Base-by-base conservation (phyloP, 30 jellyfish, hydroid and myxozoan species). In the Hydractinia symbiolongicarpus region DNA sequence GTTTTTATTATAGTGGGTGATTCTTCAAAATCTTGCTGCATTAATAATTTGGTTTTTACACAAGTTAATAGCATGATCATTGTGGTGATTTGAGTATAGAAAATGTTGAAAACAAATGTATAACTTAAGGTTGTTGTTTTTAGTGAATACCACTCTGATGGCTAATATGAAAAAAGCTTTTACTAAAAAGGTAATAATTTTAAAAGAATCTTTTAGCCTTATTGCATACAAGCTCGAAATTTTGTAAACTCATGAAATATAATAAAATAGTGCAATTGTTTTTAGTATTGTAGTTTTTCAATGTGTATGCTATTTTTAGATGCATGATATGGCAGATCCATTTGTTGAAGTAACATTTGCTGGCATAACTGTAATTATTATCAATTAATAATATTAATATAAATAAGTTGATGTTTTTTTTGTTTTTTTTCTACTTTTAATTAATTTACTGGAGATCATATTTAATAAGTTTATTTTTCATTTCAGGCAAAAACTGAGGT, bases 121-220 rank as follows among this genome's bases (percentile, higher is more conserved):
- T 14, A 73, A 77, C 17, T 56, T 9, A 9, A 9, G 86, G 56
- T 6, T 68, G 67, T 68, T 64, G 64, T 5, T 79, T 55, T 40
- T 73, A 91, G 98, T 91, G 98, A 91, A 91, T 72, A 72, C 98
- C 15, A 95, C 92, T 61, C 60, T 91, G 52, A 87, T 91, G 98
- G 98, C 98, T 17, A 91, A 91, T 80, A 96, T 91, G 7, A 91
- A 91, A 68, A 91, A 91, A 67, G 96, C 98, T 5, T 91, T 91
- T 72, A 91, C 96, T 5, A 95, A 95, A 21, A 90, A 86, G 96
- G 98, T 79, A 15, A 19, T 17, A 72, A n/a, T 11, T 15, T 15
- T 60, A 14, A 60, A 60, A 60, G 15, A 13, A 60, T 60, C 17
- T 60, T 13, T 60, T 60, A 60, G 70, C 17, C 15, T 13, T 1